Evolutionary conservation across 2,797 vertebrate genomes (phyloP), one percentile per base, ranked within the genome.

Genomic region (Euthynnus affinis): DNA sequence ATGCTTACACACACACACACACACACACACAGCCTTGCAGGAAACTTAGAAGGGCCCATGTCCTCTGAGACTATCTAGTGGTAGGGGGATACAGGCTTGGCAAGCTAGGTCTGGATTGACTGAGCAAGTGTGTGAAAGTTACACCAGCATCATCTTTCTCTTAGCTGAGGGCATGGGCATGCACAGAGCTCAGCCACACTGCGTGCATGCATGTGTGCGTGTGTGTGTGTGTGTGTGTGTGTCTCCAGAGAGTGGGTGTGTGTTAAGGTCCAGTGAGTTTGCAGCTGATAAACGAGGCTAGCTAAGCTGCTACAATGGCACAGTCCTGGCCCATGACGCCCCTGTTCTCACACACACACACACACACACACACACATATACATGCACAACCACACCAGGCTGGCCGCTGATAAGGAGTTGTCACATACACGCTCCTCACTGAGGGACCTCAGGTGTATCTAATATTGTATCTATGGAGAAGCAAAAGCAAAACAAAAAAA

Each of bases 261-360:
- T 62, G 94, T 94, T 93, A 89, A 85, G 92, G 94, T 87, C 93
- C 89, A 93, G 92, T 91, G 92, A 92, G 92, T 92, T 92, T 86
- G 87, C 88, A 87, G 87, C 89, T 89, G 93, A 95, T 94, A 95
- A 94, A 93, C 86, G 74, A 70, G 81, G 86, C 76, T 74, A 88
- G 94, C 92, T 94, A 93, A 95, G 94, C 93, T 46, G 81, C 88
- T 91, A 91, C 90, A 90, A 89, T 94, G 94, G 92, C 91, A 91
- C 85, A 81, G 83, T 75, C 77, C 84, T 87, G 90, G 93, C 88
- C 92, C 83, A 79, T 76, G 72, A 85, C 23, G 72, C 78, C 82
- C 82, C 68, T 29, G 56, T 62, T 76, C 63, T 64, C 23, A 40
- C 81, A 84, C 86, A 81, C 91, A n/a, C n/a, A n/a, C n/a, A n/a